Conservation (phyloP, 2,888 invertebrate genomes). For the Craniophora ligustri region DNA sequence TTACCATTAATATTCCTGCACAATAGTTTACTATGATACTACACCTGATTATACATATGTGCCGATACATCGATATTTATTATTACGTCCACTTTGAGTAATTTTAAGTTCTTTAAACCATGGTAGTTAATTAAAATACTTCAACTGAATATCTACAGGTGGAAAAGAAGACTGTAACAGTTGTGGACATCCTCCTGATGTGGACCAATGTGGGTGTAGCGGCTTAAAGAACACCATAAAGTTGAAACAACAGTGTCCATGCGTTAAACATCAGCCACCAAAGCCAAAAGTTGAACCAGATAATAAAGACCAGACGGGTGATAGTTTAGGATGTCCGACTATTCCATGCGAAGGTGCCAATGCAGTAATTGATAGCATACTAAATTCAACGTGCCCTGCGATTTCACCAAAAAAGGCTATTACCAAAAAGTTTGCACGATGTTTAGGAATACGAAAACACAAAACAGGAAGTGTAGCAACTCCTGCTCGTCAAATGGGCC, state of each 20-base stretch:
- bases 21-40: no score
- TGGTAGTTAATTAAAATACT: no score
- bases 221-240: not conserved
- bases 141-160: constrained; percentile 2
- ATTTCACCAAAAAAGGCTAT: not conserved
- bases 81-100: no score
- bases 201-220: not conserved
- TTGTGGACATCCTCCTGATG: not conserved
- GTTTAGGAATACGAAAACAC: not conserved
- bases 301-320: not conserved
- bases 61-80: no score
- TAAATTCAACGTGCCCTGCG: not conserved
- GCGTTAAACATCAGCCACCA: not conserved
- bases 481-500: not conserved
- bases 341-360: not conserved
- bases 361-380: not conserved
- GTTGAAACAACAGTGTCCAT: not conserved
- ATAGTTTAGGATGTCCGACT: not conserved
- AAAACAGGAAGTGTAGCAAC: not conserved
- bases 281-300: not conserved
- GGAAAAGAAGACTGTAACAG: not conserved
- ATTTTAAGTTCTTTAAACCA: no score
- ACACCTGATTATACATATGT: no score
- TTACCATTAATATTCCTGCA: no score
- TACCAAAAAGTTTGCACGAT: not conserved